Evolutionary conservation across 2,113 vertebrate genomes (phyloP).

Genomic region (Misgurnus anguillicaudatus): DNA sequence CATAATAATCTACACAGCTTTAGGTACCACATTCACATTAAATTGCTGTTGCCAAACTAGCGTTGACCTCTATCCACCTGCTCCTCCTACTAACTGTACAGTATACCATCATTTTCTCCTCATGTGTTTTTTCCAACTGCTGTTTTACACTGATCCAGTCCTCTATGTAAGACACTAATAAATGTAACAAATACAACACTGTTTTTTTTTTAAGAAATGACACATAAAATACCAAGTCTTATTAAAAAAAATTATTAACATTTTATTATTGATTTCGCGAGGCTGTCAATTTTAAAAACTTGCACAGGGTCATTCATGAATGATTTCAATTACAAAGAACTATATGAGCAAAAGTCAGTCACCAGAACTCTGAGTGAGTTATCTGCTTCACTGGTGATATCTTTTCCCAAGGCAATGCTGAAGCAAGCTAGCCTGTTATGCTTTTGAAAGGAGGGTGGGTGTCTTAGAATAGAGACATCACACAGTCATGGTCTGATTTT

Average conservation of each 20-base stretch:
- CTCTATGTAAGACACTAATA: conserved; percentile 17
- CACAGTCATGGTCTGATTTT: conserved; percentile 27
- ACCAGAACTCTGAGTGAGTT: conserved; percentile 25
- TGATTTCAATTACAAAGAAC: conserved; percentile 41
- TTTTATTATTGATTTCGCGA: not conserved
- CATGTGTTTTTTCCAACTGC: conserved; percentile 6
- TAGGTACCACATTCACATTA: conserved; percentile 30
- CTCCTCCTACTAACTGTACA: not conserved
- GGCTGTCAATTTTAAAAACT: not conserved
- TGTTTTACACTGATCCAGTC: conserved; percentile 32
- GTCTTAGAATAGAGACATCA: conserved; percentile 46
- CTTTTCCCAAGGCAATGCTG: conserved; percentile 48
- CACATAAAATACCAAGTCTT: no score
- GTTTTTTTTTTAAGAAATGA: not conserved
- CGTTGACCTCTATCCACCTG: not conserved
- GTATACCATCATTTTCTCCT: not conserved
- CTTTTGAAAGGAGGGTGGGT: conserved; percentile 52
- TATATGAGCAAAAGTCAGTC: not conserved
- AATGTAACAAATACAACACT: not conserved
- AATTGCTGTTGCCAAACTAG: conserved; percentile 32
- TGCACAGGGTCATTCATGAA: conserved; percentile 46
- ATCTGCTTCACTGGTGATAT: conserved; percentile 53
- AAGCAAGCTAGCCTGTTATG: conserved; percentile 12
- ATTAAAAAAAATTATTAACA: not conserved
- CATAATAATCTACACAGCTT: conserved; percentile 20